Evolutionary conservation across 1,140 invertebrate genomes (phyloP), one percentile per base, ranked within the genome.

Genomic region (Trichonephila inaurata): DNA sequence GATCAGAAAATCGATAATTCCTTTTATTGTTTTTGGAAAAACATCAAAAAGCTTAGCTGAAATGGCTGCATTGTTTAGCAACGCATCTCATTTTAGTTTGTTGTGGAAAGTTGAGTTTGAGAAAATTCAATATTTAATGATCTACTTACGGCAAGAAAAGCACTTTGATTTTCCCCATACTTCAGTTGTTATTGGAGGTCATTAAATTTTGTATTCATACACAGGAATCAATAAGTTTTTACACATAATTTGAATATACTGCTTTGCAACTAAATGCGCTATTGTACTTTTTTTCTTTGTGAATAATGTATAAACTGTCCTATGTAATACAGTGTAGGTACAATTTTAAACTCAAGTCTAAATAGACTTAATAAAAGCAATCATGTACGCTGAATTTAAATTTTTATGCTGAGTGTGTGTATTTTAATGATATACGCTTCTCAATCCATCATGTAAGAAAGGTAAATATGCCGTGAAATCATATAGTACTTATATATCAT

Each of bases 51-150:
- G 69, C 10, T 28, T 24, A 19, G 1, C 72, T 4, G 16, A 77
- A 77, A 28, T 14, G 28, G 24, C 28, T 18, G 72, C 33, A 77
- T 77, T 77, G 24, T 77, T 28, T 40, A 28, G 72, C 28, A 69
- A 16, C 72, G 72, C 28, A 77, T 77, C 72, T 33, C 72, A 77
- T 77, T 77, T 77, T 33, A 28, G 72, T 77, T 77, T 77, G 72
- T 40, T 77, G 72, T 77, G 72, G 28, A 4, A 77, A 40, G 72
- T 77, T 77, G 19, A 83, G 44, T 58, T 51, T 83, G 40, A 21
- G 82, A 58, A 83, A 24, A 83, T 60, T 83, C 82, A 83, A 83
- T 83, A 83, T 60, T 60, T 83, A 83, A 83, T 60, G 82, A 83
- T 44, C 82, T 83, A 83, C 40, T 83, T 83, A n/a, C 24, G 24